Base-by-base conservation (phyloP, 1,140 invertebrate genomes). In the Pentalonia nigronervosa region DNA sequence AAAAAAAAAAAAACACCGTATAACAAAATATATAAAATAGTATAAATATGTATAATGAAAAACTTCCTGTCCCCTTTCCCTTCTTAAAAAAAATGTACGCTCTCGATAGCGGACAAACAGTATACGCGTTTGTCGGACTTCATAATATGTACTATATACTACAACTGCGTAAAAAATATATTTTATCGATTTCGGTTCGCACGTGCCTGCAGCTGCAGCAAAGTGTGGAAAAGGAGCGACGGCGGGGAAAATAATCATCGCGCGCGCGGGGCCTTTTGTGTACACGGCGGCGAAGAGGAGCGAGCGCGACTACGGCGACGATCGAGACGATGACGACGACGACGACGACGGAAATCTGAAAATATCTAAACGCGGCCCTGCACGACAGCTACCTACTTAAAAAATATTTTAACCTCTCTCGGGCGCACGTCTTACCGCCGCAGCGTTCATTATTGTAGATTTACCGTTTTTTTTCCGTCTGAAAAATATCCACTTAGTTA, bases 401-500 rank as follows among this genome's bases (percentile, higher is more conserved):
- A 41, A 41, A 41, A 76, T 76, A 76, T 17, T 76, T n/a, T 76
- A 76, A 76, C 60, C 60, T 17, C 60, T 17, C 41, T 30, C n/a
- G 11, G 47, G n/a, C 17, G 30, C 30, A 50, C 41, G 3, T 14
- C 23, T 45, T 76, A 76, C 41, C 41, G 41, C 41, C 41, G 41
- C 45, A 17, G 45, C 25, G 4, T 47, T 30, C 50, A 76, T 76
- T 17, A 48, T 48, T 88, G 30, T 25, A 88, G 30, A 88, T 88
- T 14, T 7, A 86, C 84, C 2, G 23, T 87, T 45, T 88, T 45
- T 25, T 36, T 89, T 89, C 25, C 17, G 30, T 30, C 48, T n/a
- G n/a, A 87, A 56, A 89, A 56, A 56, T 56, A 90, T 90, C 50
- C 88, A 90, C 88, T 90, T 90, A 47, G 56, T 60, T 17, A 41